Conservation (phyloP, 2,113 vertebrate genomes). For the Gallinago paraguaiae region DNA sequence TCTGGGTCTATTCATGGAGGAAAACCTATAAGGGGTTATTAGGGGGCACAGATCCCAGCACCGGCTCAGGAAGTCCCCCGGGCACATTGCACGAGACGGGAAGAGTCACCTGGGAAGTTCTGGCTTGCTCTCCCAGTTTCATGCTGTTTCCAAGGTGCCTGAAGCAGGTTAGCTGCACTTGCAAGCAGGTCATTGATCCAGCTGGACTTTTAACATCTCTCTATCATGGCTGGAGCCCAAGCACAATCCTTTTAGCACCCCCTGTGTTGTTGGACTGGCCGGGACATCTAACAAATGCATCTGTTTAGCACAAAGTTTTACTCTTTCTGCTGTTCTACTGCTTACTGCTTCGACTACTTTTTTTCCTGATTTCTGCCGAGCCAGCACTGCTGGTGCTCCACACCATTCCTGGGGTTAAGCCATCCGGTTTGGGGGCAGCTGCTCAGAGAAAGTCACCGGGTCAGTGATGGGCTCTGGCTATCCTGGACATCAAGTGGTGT, state of each 20-base stretch:
- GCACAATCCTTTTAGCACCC: not conserved
- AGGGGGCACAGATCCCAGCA: not conserved
- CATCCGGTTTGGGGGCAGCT: not conserved
- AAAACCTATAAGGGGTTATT: not conserved
- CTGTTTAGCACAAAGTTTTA: not conserved
- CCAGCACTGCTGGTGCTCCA: not conserved
- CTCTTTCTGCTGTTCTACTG: not conserved
- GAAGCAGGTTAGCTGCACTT: not conserved
- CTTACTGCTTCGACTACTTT: not conserved
- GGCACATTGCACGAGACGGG: not conserved
- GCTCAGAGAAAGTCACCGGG: not conserved
- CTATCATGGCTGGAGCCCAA: not conserved
- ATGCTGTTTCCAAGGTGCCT: not conserved
- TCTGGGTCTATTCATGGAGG: not conserved
- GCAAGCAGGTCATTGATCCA: not conserved
- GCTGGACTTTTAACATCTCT: not conserved
- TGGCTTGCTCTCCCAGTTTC: not conserved
- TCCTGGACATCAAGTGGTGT: not conserved
- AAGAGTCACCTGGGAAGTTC: not conserved
- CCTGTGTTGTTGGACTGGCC: not conserved
- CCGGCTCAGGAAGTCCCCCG: conserved; percentile 24
- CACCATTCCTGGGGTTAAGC: not conserved
- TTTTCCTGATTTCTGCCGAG: not conserved
- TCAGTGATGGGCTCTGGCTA: not conserved
- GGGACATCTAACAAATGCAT: not conserved